These are phyloP conservation scores for Cyrtorhinus lividipennis DNA, from an alignment of 1,140 invertebrate species.

Conservation along the genomic window DNA sequence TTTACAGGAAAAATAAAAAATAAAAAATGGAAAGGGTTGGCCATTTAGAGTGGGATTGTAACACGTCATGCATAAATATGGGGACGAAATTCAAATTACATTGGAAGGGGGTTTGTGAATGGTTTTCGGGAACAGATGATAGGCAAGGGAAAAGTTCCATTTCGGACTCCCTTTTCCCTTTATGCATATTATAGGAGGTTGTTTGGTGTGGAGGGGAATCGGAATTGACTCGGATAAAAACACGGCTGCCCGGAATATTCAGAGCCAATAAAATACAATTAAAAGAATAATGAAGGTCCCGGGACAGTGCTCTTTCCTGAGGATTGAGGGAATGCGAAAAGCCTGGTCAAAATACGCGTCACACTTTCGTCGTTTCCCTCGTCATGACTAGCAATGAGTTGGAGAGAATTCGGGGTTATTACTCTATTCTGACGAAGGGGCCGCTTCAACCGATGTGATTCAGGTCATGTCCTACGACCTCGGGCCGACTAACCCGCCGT, in stretches of 20 bases:
- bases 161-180: neutral
- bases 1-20: no score
- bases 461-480: neutral
- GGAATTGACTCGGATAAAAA: neutral
- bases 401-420: neutral
- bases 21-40: no score
- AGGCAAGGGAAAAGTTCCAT: neutral
- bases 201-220: neutral
- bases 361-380: neutral
- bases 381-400: slow-evolving; percentile 4
- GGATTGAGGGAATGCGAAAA: neutral
- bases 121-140: neutral
- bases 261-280: slow-evolving; percentile 2
- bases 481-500: neutral
- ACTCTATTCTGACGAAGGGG: neutral
- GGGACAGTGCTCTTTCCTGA: neutral
- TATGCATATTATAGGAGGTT: neutral
- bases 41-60: neutral
- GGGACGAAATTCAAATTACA: neutral
- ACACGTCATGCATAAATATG: neutral
- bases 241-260: neutral
- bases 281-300: neutral
- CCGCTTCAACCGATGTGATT: neutral
- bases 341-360: neutral
- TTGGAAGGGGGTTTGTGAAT: neutral